phyloP scores from a whole-genome alignment of 2,113 vertebrate species.

The Lophius piscatorius region DNA sequence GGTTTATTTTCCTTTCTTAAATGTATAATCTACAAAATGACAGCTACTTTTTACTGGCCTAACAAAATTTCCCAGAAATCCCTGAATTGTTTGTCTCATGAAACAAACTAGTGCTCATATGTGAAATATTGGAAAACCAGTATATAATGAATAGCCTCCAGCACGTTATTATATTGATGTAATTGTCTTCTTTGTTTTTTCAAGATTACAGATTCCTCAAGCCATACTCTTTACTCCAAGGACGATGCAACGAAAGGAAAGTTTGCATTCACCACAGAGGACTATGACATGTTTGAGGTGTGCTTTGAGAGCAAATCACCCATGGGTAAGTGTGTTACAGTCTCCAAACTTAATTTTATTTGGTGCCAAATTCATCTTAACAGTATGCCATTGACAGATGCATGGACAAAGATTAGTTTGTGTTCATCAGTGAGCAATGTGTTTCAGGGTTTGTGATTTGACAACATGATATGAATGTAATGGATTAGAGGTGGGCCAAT shows the following conservation, averaged over 20 bases:
- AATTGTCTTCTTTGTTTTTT: slow-evolving; percentile 16
- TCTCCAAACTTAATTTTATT: neutral
- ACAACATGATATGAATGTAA: too few relatives aligned
- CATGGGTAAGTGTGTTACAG: slow-evolving; percentile 85
- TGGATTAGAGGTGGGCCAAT: too few relatives aligned
- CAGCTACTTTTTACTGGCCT: too few relatives aligned
- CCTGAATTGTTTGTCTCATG: accelerated
- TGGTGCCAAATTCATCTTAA: too few relatives aligned
- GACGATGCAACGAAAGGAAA: slow-evolving; percentile 97
- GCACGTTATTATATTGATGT: neutral
- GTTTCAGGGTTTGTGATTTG: too few relatives aligned
- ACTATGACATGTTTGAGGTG: slow-evolving; percentile 99
- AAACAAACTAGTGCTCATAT: too few relatives aligned
- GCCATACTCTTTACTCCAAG: slow-evolving; percentile 95
- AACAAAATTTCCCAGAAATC: neutral
- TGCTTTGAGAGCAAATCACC: slow-evolving; percentile 97
- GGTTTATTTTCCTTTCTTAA: neutral
- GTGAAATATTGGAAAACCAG: too few relatives aligned
- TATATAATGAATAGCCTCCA: too few relatives aligned
- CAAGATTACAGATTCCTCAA: slow-evolving; percentile 96
- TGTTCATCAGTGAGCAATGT: neutral
- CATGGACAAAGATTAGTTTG: too few relatives aligned
- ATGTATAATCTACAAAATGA: neutral
- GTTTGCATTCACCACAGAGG: slow-evolving; percentile 98
- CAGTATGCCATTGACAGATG: too few relatives aligned